Percentiles rank a stretch among this genome's conserved stretches.
Evolutionary conservation across 2,113 vertebrate species (phyloP).

Genomic region (Grammomys dolichurus): DNA sequence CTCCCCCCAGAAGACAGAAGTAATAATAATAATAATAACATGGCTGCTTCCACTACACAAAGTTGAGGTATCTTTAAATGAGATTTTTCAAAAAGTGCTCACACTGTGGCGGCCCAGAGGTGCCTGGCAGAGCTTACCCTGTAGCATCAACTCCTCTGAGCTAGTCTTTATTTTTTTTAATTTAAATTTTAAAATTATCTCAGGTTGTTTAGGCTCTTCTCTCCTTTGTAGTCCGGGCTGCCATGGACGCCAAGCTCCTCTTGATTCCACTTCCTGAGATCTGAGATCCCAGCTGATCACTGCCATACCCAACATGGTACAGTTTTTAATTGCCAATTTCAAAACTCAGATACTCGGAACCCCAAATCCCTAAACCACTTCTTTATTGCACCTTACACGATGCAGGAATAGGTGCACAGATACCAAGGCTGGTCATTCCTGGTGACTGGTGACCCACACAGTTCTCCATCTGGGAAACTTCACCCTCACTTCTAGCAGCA

Average conservation of each 20-base stretch:
- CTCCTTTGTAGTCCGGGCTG: not conserved
- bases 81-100: not conserved
- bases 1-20: not conserved
- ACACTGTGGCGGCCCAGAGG: not conserved
- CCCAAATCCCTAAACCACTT: not conserved
- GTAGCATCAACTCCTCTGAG: not conserved
- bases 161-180: not conserved
- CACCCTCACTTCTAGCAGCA: not conserved
- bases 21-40: not conserved
- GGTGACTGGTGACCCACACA: not conserved
- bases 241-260: not conserved
- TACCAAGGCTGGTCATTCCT: not conserved
- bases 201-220: not conserved
- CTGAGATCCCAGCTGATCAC: not conserved
- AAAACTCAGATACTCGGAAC: not conserved
- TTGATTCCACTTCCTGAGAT: not conserved
- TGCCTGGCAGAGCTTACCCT: accelerated
- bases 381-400: not conserved
- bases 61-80: not conserved
- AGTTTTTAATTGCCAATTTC: no score
- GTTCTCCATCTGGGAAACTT: not conserved
- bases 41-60: accelerated
- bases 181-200: not conserved
- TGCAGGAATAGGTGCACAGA: not conserved
- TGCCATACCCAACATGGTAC: no score